These are phyloP conservation scores for Masnerella sp. DNA, from an alignment of 2,888 invertebrate genomes.

Conservation along the genomic window DNA sequence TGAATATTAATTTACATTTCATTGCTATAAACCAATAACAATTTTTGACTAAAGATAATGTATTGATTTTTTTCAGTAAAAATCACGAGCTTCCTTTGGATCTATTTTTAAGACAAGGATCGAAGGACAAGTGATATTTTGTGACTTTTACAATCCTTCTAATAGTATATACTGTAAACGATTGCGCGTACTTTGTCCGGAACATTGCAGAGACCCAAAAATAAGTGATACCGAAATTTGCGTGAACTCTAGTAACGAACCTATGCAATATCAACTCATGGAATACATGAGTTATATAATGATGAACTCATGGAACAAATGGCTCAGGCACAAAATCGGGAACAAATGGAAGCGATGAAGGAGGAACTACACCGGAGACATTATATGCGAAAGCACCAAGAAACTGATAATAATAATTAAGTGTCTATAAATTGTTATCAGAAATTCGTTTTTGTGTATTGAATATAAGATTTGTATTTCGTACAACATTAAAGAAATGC, in stretches of 20 bases:
- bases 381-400: too few relatives aligned
- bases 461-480: too few relatives aligned
- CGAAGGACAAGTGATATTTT: conserved; percentile 98
- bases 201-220: conserved; percentile 96
- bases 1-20: too few relatives aligned
- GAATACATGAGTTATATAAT: conserved; percentile 97
- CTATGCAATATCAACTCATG: conserved; percentile 91
- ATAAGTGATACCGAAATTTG: conserved; percentile 93
- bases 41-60: too few relatives aligned
- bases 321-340: conserved; percentile 79
- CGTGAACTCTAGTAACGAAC: conserved; percentile 91
- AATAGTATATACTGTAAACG: conserved; percentile 97
- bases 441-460: too few relatives aligned
- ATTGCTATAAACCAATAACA: too few relatives aligned
- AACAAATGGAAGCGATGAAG: conserved; percentile 79
- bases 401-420: too few relatives aligned
- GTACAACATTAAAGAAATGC: too few relatives aligned
- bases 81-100: conserved; percentile 97
- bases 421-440: too few relatives aligned
- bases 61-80: conserved; percentile 82
- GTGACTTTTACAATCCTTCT: conserved; percentile 94
- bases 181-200: conserved; percentile 96
- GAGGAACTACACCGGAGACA: too few relatives aligned
- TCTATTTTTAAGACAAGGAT: conserved; percentile 96
- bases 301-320: conserved; percentile 92